Base-by-base conservation (phyloP, 2,888 invertebrate genomes). In the Callinectes sapidus region DNA sequence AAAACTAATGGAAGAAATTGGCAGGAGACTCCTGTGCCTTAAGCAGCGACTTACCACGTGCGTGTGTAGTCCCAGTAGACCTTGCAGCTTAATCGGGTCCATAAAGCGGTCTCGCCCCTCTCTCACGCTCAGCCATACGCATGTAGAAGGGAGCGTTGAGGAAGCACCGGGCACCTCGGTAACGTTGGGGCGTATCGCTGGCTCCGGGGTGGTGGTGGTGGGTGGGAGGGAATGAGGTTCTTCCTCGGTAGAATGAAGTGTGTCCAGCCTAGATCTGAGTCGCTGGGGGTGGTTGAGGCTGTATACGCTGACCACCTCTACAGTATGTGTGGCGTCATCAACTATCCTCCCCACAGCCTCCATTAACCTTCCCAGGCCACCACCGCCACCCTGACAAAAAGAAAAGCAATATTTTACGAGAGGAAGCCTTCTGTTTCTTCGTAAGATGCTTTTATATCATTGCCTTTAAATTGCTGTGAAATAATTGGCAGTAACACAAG, bases 291-390 rank as follows among this genome's bases (percentile, higher is more conserved):
- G 66, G 6, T 55, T 39, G 48, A 77, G 90, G 28, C 54, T 85
- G 90, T 92, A 90, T 5, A 93, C 92, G 10, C 93, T 93, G 48
- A 93, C 92, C 18, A 93, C 77, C n/a, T 92, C 92, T n/a, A 93
- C 91, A 28, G 92, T 71, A 23, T 88, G 66, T 10, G 61, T 10
- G 23, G 77, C 61, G 39, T 90, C 85, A 32, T 87, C 77, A 14
- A 92, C 81, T 18, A 90, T 71, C 39, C 54, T 39, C 18, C 55
- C 35, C 39, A 93, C 88, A 10, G 90, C 87, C 66, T 91, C 90
- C 35, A 87, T 18, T 8, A 93, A 48, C 39, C 35, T 35, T 0
- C 93, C 93, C 32, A 93, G 55, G 1, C 87, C 66, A 1, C 93
- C 93, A 0, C 93, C 93, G 14, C 93, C 93, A 5, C 66, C 71